Conservation (phyloP, 2,888 invertebrate genomes). For the Apotomis turbidana region DNA sequence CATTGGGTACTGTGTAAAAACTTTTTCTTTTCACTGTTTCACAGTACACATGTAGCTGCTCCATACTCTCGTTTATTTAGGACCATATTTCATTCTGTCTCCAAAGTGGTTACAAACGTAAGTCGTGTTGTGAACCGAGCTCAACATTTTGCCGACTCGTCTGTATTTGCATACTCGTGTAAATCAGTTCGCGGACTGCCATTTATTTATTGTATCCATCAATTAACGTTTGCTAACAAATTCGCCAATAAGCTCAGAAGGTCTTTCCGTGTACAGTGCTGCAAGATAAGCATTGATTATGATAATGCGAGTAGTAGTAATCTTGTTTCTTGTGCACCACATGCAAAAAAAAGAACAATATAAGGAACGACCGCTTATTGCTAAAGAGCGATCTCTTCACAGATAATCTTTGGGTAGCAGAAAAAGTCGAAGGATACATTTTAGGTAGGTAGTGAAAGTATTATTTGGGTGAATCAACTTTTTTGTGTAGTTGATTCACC, state of each 20-base stretch:
- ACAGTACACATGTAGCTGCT: background rate
- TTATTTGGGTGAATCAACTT: no score
- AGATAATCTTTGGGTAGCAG: no score
- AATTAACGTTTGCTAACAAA: conserved; percentile 38
- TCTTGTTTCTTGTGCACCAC: no score
- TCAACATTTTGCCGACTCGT: conserved; percentile 27
- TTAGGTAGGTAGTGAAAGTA: no score
- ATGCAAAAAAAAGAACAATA: no score
- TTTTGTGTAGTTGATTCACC: no score
- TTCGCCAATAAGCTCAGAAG: conserved; percentile 31
- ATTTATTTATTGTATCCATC: conserved; percentile 38
- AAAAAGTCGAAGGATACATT: no score
- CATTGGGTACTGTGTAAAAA: no score
- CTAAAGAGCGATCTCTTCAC: no score
- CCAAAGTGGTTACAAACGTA: conserved; percentile 11
- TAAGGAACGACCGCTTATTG: no score
- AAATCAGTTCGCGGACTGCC: conserved; percentile 38
- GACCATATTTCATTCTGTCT: conserved; percentile 1
- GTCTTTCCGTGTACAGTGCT: conserved; percentile 23
- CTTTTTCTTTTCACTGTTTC: no score
- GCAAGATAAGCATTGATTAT: background rate
- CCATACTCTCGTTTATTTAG: conserved; percentile 9
- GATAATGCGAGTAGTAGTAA: background rate
- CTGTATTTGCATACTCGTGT: conserved; percentile 36
- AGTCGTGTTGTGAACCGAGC: conserved; percentile 19